phyloP scores from a whole-genome alignment of 2,888 invertebrate species.

The Eupithecia vulgata region DNA sequence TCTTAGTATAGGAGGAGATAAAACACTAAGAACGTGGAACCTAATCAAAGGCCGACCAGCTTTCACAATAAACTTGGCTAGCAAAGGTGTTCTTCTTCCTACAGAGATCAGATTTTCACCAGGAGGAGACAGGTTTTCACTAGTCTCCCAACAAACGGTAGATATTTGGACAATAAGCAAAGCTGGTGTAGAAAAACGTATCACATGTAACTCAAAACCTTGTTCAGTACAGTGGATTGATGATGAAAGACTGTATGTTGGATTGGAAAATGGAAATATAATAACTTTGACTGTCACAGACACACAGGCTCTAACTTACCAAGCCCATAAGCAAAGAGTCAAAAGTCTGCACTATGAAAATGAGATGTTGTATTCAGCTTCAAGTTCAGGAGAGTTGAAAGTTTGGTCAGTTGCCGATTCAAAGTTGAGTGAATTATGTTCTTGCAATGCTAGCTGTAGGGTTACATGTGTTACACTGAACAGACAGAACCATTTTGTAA shows the following conservation, averaged over 20 bases:
- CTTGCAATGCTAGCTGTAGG: constrained; percentile 87
- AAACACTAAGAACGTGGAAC: constrained; percentile 95
- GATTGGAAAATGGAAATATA: constrained; percentile 90
- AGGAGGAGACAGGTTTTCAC: constrained; percentile 89
- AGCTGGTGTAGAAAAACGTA: constrained; percentile 88
- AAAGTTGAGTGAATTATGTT: constrained; percentile 81
- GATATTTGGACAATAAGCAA: constrained; percentile 92
- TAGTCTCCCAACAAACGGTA: constrained; percentile 88
- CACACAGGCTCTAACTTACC: constrained; percentile 72
- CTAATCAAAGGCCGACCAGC: constrained; percentile 95
- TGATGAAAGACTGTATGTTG: constrained; percentile 86
- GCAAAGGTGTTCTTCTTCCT: constrained; percentile 82
- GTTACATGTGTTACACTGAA: constrained; percentile 89
- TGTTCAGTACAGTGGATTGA: constrained; percentile 88
- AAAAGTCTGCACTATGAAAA: constrained; percentile 86
- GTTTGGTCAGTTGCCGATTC: constrained; percentile 84
- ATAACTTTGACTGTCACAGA: constrained; percentile 83
- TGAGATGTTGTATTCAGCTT: constrained; percentile 86
- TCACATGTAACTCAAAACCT: constrained; percentile 88
- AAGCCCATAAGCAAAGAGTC: constrained; percentile 87
- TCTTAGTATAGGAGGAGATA: constrained; percentile 93
- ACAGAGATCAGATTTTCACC: constrained; percentile 89
- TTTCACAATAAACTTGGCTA: constrained; percentile 93
- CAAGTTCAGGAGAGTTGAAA: constrained; percentile 91
- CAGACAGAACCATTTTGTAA: constrained; percentile 71